A percentile compares a stretch with the other conserved stretches of the same genome.
phyloP scores from a whole-genome alignment of 2,888 invertebrate species.

The Corbicula japonica region DNA sequence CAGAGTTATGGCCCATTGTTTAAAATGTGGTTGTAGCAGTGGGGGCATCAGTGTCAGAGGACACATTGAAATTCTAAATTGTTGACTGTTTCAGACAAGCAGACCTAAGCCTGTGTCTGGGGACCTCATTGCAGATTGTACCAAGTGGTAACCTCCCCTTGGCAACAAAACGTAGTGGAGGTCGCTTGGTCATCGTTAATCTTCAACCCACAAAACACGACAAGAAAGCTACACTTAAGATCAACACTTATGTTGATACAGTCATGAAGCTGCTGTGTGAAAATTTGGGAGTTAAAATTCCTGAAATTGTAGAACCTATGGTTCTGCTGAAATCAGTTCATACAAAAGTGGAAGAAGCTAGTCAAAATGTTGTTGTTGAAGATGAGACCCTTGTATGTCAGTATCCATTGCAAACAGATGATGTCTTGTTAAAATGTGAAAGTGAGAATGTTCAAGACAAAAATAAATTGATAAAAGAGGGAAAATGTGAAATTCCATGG shows the following conservation, averaged over 20 bases:
- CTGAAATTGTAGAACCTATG: constrained; percentile 89
- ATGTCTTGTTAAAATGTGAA: too few relatives aligned
- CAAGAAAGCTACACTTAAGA: constrained; percentile 95
- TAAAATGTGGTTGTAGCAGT: too few relatives aligned
- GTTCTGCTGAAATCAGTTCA: constrained; percentile 75
- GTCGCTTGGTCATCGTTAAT: constrained; percentile 97
- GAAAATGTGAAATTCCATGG: too few relatives aligned
- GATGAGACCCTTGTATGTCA: constrained; percentile 34
- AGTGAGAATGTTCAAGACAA: too few relatives aligned
- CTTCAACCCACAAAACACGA: constrained; percentile 99
- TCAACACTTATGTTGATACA: constrained; percentile 95
- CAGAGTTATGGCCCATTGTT: too few relatives aligned
- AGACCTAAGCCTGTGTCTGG: constrained; percentile 97
- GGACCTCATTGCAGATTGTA: constrained; percentile 98
- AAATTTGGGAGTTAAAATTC: constrained; percentile 91
- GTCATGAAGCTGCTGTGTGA: constrained; percentile 88
- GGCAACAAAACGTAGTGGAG: constrained; percentile 92
- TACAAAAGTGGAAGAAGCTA: constrained; percentile 60
- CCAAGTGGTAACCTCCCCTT: constrained; percentile 98
- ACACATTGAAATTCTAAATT: too few relatives aligned
- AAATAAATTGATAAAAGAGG: too few relatives aligned
- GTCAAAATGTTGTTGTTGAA: constrained; percentile 58
- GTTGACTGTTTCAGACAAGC: constrained; percentile 91
- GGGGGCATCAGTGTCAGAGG: too few relatives aligned
- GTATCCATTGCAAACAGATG: too few relatives aligned